phyloP scores from a whole-genome alignment of 1,140 invertebrate genomes.

The Bombus vancouverensis region DNA sequence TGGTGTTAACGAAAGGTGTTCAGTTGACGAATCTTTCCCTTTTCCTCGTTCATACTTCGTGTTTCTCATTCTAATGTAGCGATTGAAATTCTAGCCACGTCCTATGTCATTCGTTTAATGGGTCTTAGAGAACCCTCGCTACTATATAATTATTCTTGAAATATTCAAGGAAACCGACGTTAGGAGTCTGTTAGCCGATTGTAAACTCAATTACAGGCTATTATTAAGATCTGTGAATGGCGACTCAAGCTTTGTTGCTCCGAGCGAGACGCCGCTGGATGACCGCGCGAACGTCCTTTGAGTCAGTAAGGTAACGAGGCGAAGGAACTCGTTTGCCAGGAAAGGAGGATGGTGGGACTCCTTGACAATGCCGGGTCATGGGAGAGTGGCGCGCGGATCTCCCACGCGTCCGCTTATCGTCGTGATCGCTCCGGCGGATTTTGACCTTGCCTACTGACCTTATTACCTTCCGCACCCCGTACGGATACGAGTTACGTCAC shows the following conservation, averaged over 20 bases:
- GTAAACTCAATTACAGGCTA: slow-evolving; percentile 60
- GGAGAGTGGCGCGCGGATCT: slow-evolving; percentile 73
- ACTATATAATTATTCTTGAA: background rate
- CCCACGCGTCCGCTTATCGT: slow-evolving; percentile 74
- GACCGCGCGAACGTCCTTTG: slow-evolving; percentile 56
- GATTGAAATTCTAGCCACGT: too few species aligned
- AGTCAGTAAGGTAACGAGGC: slow-evolving; percentile 24
- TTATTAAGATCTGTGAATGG: slow-evolving; percentile 71
- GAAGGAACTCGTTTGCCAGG: slow-evolving; percentile 47
- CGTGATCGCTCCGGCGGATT: slow-evolving; percentile 59
- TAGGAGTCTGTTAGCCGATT: background rate
- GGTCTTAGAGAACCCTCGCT: background rate
- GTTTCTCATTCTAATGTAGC: too few species aligned
- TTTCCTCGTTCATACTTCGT: too few species aligned
- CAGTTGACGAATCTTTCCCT: too few species aligned
- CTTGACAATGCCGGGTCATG: slow-evolving; percentile 78
- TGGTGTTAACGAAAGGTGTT: too few species aligned
- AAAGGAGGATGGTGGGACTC: slow-evolving; percentile 57
- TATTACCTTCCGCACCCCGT: slow-evolving; percentile 64
- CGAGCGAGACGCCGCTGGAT: slow-evolving; percentile 8
- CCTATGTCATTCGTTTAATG: too few species aligned
- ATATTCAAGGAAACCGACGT: background rate
- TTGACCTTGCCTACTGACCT: slow-evolving; percentile 78
- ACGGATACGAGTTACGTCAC: slow-evolving; percentile 48
- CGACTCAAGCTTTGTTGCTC: slow-evolving; percentile 54